Evolutionary conservation across 2,797 vertebrate genomes (phyloP).

Genomic region (Tachyglossus aculeatus): DNA sequence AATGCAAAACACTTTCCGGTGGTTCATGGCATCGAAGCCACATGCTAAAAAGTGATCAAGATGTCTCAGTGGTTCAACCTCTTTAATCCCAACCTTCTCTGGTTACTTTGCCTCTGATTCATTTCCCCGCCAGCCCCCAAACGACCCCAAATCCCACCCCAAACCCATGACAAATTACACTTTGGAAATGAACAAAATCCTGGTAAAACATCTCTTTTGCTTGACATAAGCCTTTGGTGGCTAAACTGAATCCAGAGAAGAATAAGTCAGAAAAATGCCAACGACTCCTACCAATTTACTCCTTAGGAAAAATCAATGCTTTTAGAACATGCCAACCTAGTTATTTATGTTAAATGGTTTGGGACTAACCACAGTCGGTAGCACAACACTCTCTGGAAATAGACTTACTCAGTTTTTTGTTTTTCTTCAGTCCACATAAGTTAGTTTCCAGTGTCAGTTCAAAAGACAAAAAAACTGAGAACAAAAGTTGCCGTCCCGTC

Average conservation of each 20-base stretch:
- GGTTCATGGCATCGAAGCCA: background rate
- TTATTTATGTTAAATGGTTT: slow-evolving; percentile 51
- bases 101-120: fast-evolving
- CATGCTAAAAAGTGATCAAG: background rate
- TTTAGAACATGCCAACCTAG: slow-evolving; percentile 1
- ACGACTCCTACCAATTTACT: background rate
- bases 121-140: background rate
- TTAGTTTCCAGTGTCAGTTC: slow-evolving; percentile 30
- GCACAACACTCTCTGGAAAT: slow-evolving; percentile 37
- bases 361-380: slow-evolving; percentile 19
- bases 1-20: background rate
- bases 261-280: background rate
- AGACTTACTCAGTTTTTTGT: slow-evolving; percentile 47
- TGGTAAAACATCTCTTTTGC: background rate
- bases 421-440: slow-evolving; percentile 20
- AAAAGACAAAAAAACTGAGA: slow-evolving; percentile 30
- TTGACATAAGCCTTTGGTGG: background rate
- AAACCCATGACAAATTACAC: background rate
- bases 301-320: slow-evolving; percentile 25
- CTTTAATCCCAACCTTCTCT: background rate
- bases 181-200: background rate
- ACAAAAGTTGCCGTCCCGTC: slow-evolving; percentile 32
- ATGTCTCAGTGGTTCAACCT: background rate
- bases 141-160: background rate
- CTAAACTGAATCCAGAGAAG: background rate